phyloP scores from a whole-genome alignment of 2,113 vertebrate genomes.

The Mungos mungo region DNA sequence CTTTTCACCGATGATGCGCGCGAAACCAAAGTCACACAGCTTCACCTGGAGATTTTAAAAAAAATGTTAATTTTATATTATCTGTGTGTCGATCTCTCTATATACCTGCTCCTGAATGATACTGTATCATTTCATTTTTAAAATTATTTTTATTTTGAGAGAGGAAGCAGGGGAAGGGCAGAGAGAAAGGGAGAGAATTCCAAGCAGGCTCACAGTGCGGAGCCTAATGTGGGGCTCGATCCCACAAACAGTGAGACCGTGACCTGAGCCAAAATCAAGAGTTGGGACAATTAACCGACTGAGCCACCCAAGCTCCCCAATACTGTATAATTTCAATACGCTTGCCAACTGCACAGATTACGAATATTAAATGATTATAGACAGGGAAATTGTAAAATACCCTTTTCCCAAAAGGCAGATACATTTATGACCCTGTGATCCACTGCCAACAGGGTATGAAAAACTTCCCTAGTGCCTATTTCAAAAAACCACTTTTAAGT shows the following conservation, averaged over 20 bases:
- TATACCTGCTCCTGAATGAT: neutral
- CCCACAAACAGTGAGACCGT: too few species aligned
- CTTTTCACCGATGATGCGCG: conserved; percentile 98
- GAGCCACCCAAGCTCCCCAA: too few species aligned
- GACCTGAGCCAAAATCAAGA: too few species aligned
- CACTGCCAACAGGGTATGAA: neutral
- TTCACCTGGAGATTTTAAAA: conserved; percentile 89
- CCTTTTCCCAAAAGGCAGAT: neutral
- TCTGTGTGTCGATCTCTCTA: neutral
- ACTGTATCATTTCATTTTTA: neutral
- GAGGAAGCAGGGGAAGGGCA: too few species aligned
- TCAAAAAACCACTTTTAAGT: neutral
- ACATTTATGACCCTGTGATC: neutral
- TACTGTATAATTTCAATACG: neutral
- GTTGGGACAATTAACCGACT: too few species aligned
- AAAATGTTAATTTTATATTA: neutral
- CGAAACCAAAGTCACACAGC: conserved; percentile 98
- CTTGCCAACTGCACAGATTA: neutral
- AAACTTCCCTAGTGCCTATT: neutral
- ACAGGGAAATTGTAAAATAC: neutral
- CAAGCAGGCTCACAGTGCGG: too few species aligned
- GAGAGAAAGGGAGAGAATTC: too few species aligned
- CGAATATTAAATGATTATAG: neutral
- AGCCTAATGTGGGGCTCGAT: too few species aligned
- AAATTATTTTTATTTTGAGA: too few species aligned